These are phyloP conservation scores for Aphidius colemani DNA, from an alignment of 2,888 invertebrate genomes.

Conservation along the genomic window DNA sequence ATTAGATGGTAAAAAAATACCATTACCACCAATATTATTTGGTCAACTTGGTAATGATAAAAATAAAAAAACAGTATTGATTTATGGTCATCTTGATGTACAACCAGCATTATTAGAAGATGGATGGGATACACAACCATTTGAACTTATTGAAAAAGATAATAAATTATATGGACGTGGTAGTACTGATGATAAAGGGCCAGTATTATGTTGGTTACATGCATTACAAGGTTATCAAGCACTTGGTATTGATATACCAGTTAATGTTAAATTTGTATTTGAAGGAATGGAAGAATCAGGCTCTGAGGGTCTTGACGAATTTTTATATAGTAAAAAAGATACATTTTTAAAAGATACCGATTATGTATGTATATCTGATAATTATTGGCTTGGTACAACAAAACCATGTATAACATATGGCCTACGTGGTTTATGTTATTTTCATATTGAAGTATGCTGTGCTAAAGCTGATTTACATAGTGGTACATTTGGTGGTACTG, in stretches of 20 bases:
- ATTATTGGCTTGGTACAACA: slow-evolving; percentile 97
- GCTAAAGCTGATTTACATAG: slow-evolving; percentile 93
- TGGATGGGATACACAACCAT: slow-evolving; percentile 96
- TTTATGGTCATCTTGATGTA: slow-evolving; percentile 98
- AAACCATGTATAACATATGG: slow-evolving; percentile 98
- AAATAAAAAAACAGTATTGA: slow-evolving; percentile 87
- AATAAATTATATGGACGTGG: slow-evolving; percentile 92
- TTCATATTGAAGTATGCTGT: slow-evolving; percentile 84
- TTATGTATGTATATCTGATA: slow-evolving; percentile 97
- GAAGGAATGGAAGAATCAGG: slow-evolving; percentile 99
- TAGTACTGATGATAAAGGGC: slow-evolving; percentile 91
- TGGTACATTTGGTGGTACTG: slow-evolving; percentile 93
- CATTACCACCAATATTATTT: slow-evolving; percentile 84
- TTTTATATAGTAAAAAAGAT: slow-evolving; percentile 73
- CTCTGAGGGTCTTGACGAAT: slow-evolving; percentile 91
- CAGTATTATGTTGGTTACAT: slow-evolving; percentile 95
- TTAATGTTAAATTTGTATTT: slow-evolving; percentile 86
- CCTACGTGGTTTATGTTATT: slow-evolving; percentile 91
- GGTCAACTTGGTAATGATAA: slow-evolving; percentile 78
- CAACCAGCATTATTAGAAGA: slow-evolving; percentile 92
- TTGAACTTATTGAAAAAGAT: slow-evolving; percentile 83
- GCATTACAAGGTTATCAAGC: slow-evolving; percentile 87
- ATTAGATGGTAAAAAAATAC: slow-evolving; percentile 72
- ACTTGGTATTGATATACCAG: slow-evolving; percentile 71
- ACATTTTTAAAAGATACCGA: slow-evolving; percentile 81